A percentile compares a stretch with the other conserved stretches of the same genome.
phyloP scores from a whole-genome alignment of 2,797 vertebrate genomes.

The Hybognathus amarus region DNA sequence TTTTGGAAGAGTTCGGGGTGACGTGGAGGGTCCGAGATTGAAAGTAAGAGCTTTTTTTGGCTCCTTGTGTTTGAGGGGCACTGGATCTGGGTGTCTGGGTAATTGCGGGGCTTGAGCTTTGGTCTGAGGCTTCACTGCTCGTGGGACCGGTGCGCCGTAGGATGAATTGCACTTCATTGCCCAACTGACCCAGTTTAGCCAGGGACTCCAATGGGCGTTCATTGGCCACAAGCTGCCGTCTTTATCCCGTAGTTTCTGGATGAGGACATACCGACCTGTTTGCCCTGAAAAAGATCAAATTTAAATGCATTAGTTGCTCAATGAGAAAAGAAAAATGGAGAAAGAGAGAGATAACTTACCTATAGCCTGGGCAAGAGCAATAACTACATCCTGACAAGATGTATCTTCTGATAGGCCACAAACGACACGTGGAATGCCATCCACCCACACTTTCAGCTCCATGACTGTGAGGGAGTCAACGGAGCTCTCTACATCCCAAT shows the following conservation, averaged over 20 bases:
- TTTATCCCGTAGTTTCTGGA: conserved; percentile 85
- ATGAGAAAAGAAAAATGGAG: not conserved
- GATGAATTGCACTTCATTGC: conserved; percentile 87
- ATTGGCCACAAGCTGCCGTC: conserved; percentile 83
- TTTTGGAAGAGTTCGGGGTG: conserved; percentile 65
- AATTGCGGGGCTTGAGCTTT: conserved; percentile 69
- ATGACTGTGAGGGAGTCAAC: conserved; percentile 69
- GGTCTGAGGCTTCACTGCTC: conserved; percentile 68
- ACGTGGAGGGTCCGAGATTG: conserved; percentile 72
- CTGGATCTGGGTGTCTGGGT: conserved; percentile 62
- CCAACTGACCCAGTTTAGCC: conserved; percentile 87
- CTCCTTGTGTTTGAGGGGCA: conserved; percentile 68
- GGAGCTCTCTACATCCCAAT: conserved; percentile 49
- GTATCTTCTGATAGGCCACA: conserved; percentile 89
- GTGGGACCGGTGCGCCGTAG: conserved; percentile 87
- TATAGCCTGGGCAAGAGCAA: conserved; percentile 89
- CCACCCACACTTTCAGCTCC: conserved; percentile 97
- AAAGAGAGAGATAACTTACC: conserved; percentile 74
- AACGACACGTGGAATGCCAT: conserved; percentile 88
- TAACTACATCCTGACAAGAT: conserved; percentile 93
- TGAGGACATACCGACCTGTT: conserved; percentile 90
- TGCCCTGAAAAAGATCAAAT: conserved; percentile 79
- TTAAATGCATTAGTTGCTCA: not conserved
- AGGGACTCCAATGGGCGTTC: conserved; percentile 86
- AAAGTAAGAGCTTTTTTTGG: conserved; percentile 81